These are phyloP conservation scores for Mohoua ochrocephala DNA, from an alignment of 2,113 vertebrate genomes.

Conservation along the genomic window DNA sequence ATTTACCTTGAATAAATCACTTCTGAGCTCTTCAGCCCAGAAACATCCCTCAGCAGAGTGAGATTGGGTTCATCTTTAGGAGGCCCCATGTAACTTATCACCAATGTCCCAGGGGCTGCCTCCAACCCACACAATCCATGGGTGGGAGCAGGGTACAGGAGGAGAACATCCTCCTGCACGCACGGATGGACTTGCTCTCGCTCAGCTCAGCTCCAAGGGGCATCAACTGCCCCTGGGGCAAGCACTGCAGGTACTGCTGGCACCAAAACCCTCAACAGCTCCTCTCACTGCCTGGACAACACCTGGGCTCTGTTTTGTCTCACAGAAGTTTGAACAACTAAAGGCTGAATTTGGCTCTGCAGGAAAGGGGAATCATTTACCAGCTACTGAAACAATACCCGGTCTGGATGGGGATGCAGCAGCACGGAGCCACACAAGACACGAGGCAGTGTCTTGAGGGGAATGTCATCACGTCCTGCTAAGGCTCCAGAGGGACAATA, in stretches of 20 bases:
- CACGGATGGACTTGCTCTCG: neutral
- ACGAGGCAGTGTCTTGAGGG: neutral
- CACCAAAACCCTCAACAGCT: neutral
- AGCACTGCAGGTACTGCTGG: neutral
- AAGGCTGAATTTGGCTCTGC: neutral
- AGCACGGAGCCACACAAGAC: neutral
- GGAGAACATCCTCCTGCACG: neutral
- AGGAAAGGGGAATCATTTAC: neutral
- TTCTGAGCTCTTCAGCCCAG: neutral
- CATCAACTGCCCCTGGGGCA: neutral
- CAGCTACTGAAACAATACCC: neutral
- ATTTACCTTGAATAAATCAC: conserved; percentile 33
- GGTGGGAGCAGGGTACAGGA: neutral
- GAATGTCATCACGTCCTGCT: neutral
- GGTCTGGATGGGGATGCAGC: neutral
- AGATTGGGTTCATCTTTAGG: neutral
- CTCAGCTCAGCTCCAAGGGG: neutral
- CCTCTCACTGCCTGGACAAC: neutral
- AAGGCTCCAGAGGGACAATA: neutral
- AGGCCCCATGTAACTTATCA: neutral
- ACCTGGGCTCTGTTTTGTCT: neutral
- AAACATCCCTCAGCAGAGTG: neutral
- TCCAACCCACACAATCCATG: fast-evolving
- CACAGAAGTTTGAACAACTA: neutral
- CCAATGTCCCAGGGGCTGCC: fast-evolving